These are phyloP conservation scores for Numenius phaeopus DNA, from an alignment of 2,797 vertebrate species.

Conservation along the genomic window DNA sequence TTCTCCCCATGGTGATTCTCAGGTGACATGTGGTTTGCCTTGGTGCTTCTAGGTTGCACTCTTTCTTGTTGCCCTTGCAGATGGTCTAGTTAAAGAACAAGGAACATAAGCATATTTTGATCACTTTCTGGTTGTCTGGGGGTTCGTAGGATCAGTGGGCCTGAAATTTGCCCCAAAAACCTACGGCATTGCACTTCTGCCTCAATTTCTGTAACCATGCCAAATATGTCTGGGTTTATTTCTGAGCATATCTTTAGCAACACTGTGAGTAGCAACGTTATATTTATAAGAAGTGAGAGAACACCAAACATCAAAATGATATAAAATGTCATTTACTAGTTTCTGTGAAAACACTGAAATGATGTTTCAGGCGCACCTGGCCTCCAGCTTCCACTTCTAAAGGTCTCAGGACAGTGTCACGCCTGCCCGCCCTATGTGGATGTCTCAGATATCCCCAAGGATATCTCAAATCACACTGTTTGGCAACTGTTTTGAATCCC, in stretches of 20 bases:
- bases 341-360: background rate
- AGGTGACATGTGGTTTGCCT: background rate
- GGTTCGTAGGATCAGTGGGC: background rate
- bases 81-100: background rate
- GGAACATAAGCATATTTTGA: background rate
- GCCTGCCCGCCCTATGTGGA: background rate
- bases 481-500: background rate
- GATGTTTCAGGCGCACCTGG: background rate
- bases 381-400: background rate
- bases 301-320: background rate
- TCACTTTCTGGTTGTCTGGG: fast-evolving
- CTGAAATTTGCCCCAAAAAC: background rate
- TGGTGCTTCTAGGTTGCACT: background rate
- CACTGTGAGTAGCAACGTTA: background rate
- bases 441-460: background rate
- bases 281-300: background rate
- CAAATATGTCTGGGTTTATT: background rate
- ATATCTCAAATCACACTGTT: background rate
- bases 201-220: background rate
- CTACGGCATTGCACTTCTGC: background rate
- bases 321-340: background rate
- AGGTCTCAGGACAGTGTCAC: background rate
- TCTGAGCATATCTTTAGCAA: background rate
- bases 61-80: background rate
- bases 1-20: background rate